Percentiles rank a stretch among this genome's conserved stretches.
Evolutionary conservation across 2,888 invertebrate species (phyloP).

Genomic region (Aproaerema taeniolella): DNA sequence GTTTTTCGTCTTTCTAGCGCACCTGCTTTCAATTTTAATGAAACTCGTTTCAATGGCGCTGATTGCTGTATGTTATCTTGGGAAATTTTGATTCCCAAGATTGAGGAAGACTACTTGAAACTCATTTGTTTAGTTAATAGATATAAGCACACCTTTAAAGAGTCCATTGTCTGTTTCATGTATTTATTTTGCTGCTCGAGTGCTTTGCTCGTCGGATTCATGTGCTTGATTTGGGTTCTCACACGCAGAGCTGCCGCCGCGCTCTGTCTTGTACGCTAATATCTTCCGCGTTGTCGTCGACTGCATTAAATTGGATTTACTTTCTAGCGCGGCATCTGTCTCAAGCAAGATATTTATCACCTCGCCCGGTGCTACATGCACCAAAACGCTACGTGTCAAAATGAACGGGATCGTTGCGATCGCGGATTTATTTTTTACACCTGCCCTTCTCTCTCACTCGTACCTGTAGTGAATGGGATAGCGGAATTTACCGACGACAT

Average conservation of each 20-base stretch:
- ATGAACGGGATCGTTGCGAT: constrained; percentile 56
- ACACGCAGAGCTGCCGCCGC: constrained; percentile 30
- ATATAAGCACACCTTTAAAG: constrained; percentile 43
- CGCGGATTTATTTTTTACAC: constrained; percentile 57
- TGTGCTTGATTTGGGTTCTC: constrained; percentile 49
- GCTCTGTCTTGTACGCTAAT: constrained; percentile 4
- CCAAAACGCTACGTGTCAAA: constrained; percentile 66
- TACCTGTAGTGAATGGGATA: constrained; percentile 41
- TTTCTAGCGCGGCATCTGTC: constrained; percentile 42
- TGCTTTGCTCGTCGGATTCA: constrained; percentile 56
- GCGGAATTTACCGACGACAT: constrained; percentile 25
- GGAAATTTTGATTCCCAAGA: constrained; percentile 32
- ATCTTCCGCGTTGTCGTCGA: constrained; percentile 50
- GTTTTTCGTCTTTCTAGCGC: constrained; percentile 64
- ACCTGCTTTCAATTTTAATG: constrained; percentile 56
- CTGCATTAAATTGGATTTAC: constrained; percentile 34
- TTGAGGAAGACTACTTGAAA: constrained; percentile 25
- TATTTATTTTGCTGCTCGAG: constrained; percentile 39
- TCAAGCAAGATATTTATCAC: constrained; percentile 62
- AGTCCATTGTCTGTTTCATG: constrained; percentile 41
- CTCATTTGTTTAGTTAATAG: constrained; percentile 53
- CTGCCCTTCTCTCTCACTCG: constrained; percentile 38
- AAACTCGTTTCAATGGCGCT: not conserved
- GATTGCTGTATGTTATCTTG: not conserved
- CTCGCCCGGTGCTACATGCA: constrained; percentile 44